Evolutionary conservation across 2,797 vertebrate genomes (phyloP), one percentile per base, ranked within the genome.

Genomic region (Odontamblyopus lacepedii): DNA sequence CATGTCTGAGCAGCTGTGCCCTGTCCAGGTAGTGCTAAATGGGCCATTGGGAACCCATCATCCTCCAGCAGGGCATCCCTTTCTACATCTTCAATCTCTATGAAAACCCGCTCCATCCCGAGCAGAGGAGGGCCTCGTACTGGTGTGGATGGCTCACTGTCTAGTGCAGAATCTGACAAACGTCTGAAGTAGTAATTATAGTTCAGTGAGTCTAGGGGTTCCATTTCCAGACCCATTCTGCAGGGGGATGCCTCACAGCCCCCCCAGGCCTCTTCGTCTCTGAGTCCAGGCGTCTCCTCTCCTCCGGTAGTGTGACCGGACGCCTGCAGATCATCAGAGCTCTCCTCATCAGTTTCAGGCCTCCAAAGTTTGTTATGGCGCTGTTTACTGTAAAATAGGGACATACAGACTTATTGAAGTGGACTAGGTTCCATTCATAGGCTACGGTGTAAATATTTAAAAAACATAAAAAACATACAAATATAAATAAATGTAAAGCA

Each of bases 331-430:
- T 89, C 74, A 83, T 96, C 2, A 3, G 91, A 82, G 64, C 96
- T 93, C 85, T 96, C 95, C 70, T 94, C 94, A 72, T 96, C 95
- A 0, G 91, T 81, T 60, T 97, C 96, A 51, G 96, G 96, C 75
- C 94, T 95, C 98, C 98, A 99, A 18, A 99, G 92, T 81, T 97
- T 98, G 81, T 99, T 99, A 92, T 99, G 98, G 13, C 98, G 94
- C 77, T 99, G 98, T 86, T 99, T 99, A 91, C 98, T 99, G 81
- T 76, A 78, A 78, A 72, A 57, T 1, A 9, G 70, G 57, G 76
- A 8, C n/a, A 63, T 1, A 73, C 15, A 48, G 32, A 27, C 38
- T 26, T 26, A 23, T 0, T 23, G 23, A 41, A 41, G n/a, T 13
- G n/a, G 19, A 48, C n/a, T 23, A 41, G 8, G 19, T n/a, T 23